These are phyloP conservation scores for Myoxocephalus aenaeus DNA, from an alignment of 2,797 vertebrate genomes.

Conservation along the genomic window DNA sequence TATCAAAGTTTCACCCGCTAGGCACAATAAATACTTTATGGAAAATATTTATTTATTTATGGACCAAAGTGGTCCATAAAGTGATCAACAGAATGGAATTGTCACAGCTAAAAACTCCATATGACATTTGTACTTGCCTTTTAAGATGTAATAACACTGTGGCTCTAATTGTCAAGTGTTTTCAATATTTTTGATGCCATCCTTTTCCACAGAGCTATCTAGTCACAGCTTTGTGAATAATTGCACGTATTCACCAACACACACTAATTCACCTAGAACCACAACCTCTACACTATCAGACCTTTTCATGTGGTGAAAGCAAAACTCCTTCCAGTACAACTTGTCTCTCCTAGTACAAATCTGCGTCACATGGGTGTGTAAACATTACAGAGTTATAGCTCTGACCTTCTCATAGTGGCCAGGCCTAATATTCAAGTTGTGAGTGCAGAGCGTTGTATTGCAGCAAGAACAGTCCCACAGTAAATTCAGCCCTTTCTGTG, in stretches of 20 bases:
- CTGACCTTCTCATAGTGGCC: conserved; percentile 28
- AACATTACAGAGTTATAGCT: conserved; percentile 22
- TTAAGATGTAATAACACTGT: not conserved
- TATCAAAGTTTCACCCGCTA: not conserved
- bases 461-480: not conserved
- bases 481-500: not conserved
- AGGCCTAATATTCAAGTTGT: not conserved
- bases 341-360: not conserved
- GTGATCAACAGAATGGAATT: not conserved
- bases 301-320: not conserved
- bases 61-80: not conserved
- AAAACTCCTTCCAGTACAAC: conserved; percentile 7
- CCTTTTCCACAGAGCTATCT: not conserved
- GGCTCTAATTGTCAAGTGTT: not conserved
- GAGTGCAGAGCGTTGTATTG: not conserved
- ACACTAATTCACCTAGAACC: not conserved
- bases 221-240: not conserved
- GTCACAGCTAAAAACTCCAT: not conserved
- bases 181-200: not conserved
- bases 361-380: conserved; percentile 3
- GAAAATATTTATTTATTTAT: not conserved
- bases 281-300: not conserved
- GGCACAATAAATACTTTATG: not conserved
- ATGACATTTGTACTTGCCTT: not conserved
- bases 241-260: not conserved